Evolutionary conservation across 2,797 vertebrate species (phyloP).

Genomic region (Myotis daubentonii): DNA sequence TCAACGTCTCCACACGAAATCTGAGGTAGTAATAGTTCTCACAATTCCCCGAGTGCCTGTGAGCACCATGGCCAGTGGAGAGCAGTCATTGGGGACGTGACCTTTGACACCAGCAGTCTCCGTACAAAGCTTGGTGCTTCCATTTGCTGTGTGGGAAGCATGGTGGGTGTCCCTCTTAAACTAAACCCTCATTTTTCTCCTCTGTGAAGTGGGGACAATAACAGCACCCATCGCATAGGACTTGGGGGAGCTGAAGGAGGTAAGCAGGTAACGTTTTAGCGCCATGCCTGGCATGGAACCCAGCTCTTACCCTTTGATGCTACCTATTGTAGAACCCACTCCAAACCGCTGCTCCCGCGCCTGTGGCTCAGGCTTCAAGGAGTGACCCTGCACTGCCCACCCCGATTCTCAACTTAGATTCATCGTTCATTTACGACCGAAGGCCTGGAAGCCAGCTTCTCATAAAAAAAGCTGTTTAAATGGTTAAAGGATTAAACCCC

Average conservation of each 20-base stretch:
- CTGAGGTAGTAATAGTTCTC: rapidly evolving
- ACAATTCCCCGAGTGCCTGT: rapidly evolving
- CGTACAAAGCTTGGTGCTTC: not conserved
- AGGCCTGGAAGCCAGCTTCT: not conserved
- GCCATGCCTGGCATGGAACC: rapidly evolving
- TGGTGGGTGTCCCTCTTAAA: rapidly evolving
- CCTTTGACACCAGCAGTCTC: not conserved
- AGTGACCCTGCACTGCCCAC: not conserved
- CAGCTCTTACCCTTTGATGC: rapidly evolving
- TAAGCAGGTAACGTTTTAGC: rapidly evolving
- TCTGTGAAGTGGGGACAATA: not conserved
- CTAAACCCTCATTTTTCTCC: not conserved
- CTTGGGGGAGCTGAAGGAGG: not conserved
- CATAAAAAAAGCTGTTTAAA: not conserved
- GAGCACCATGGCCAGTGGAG: rapidly evolving
- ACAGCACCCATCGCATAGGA: rapidly evolving
- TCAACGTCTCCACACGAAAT: rapidly evolving
- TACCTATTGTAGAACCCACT: rapidly evolving
- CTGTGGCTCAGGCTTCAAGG: no score
- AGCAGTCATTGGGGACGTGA: rapidly evolving
- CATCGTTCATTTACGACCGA: not conserved
- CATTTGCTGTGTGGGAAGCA: not conserved
- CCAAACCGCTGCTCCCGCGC: rapidly evolving
- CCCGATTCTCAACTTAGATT: rapidly evolving
- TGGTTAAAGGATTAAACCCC: no score